Evolutionary conservation across 2,113 vertebrate species (phyloP), one percentile per base, ranked within the genome.

Genomic region (Bujurquina vittata): DNA sequence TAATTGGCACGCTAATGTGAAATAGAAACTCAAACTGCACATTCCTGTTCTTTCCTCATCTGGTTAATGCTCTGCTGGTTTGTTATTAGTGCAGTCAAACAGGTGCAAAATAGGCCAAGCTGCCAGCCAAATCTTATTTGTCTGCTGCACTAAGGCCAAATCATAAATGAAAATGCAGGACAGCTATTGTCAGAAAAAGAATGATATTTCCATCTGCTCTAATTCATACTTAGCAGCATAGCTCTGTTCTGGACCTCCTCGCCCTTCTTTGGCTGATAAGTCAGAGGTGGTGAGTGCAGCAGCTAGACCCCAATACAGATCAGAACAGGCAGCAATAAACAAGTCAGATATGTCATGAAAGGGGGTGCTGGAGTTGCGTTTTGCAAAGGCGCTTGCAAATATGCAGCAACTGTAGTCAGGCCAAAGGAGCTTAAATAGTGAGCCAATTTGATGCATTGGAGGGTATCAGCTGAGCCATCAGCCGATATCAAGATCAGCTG

Each of bases 81-180:
- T 10, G 26, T 67, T 15, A 54, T 76, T 58, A 20, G 11, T 55
- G 17, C 17, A 20, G 18, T 63, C 61, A 54, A 29, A 77, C 18
- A 22, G 75, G 52, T 79, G 58, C 67, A 57, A 54, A 65, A 35
- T 67, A 31, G 11, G 26, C 10, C 18, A 58, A 43, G 54, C 29
- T 40, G 15, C 6, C 33, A 63, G 18, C 57, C 46, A 31, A 29
- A 40, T 15, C 9, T 54, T 54, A 52, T 61, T 75, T 77, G 29
- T 67, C 43, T 77, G 62, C 8, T 1, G 62, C 55, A 86, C 58
- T 40, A 49, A 74, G 52, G 73, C 59, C 75, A 65, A 72, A 72
- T 52, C 23, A 72, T 23, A 72, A 72, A 72, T 40, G 26, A 6
- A 12, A 7, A 31, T 31, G 52, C 43, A 52, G 43, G 1, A 54